phyloP scores from a whole-genome alignment of 2,113 vertebrate species.

The Echinops telfairi region DNA sequence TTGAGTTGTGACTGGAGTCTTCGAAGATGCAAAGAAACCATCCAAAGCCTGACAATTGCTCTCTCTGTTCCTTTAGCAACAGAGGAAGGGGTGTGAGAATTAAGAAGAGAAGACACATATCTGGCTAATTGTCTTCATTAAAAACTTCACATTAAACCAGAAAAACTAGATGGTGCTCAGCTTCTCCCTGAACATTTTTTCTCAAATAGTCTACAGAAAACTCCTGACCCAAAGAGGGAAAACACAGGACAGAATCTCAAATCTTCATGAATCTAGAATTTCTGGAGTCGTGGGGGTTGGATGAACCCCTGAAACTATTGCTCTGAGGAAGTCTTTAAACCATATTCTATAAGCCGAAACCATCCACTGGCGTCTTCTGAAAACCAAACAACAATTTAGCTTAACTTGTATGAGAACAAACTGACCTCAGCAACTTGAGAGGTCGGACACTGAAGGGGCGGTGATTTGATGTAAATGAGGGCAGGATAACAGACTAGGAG shows the following conservation, averaged over 20 bases:
- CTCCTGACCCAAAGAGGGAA: background rate
- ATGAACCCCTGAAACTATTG: background rate
- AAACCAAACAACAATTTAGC: too few species aligned
- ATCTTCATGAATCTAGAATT: background rate
- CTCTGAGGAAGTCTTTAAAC: background rate
- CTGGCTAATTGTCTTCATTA: too few species aligned
- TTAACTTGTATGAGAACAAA: background rate
- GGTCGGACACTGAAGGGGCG: background rate
- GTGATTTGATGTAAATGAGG: background rate
- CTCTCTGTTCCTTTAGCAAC: too few species aligned
- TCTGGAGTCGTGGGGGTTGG: background rate
- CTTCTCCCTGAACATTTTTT: too few species aligned
- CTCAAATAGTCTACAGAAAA: too few species aligned
- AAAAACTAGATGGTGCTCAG: too few species aligned
- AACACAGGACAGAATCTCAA: background rate
- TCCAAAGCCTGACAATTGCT: too few species aligned
- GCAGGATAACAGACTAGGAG: background rate
- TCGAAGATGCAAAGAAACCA: too few species aligned
- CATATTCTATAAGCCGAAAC: background rate
- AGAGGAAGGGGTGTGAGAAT: background rate
- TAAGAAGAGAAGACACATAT: background rate
- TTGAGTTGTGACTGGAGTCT: too few species aligned
- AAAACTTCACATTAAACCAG: too few species aligned
- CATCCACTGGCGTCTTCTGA: too few species aligned
- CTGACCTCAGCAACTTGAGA: background rate